Evolutionary conservation across 2,797 vertebrate genomes (phyloP).

Genomic region (Myotis myotis): DNA sequence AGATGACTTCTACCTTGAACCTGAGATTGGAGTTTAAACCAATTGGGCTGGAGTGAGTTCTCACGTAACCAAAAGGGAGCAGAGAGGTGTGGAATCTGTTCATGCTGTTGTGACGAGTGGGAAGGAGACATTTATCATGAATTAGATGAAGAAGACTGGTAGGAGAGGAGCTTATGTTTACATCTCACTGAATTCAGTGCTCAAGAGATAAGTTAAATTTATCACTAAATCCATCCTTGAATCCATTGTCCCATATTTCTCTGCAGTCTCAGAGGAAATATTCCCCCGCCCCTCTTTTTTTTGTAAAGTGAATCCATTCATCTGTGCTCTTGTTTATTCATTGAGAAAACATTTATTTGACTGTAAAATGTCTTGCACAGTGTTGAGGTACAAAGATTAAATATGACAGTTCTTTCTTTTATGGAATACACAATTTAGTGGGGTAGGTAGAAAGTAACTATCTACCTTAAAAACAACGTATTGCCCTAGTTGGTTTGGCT

Average conservation of each 20-base stretch:
- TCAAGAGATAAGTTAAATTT: background rate
- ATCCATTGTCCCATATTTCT: background rate
- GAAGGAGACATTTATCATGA: background rate
- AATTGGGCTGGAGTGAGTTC: background rate
- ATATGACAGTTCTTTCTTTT: background rate
- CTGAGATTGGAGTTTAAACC: background rate
- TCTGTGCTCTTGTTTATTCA: background rate
- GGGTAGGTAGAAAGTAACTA: background rate
- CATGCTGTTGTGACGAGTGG: background rate
- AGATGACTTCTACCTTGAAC: background rate
- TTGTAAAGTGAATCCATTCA: background rate
- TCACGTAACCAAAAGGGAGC: background rate
- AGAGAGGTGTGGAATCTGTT: background rate
- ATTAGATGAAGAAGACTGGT: background rate
- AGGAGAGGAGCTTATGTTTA: background rate
- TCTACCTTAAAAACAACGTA: background rate
- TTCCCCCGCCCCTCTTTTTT: background rate
- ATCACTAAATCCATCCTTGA: background rate
- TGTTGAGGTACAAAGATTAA: background rate
- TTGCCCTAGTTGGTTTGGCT: too few species aligned
- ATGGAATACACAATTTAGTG: background rate
- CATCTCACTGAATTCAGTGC: background rate
- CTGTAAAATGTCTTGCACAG: background rate
- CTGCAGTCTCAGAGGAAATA: background rate
- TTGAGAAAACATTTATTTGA: conserved; percentile 25